phyloP scores from a whole-genome alignment of 1,140 invertebrate species.

The Sycobia sp. region DNA sequence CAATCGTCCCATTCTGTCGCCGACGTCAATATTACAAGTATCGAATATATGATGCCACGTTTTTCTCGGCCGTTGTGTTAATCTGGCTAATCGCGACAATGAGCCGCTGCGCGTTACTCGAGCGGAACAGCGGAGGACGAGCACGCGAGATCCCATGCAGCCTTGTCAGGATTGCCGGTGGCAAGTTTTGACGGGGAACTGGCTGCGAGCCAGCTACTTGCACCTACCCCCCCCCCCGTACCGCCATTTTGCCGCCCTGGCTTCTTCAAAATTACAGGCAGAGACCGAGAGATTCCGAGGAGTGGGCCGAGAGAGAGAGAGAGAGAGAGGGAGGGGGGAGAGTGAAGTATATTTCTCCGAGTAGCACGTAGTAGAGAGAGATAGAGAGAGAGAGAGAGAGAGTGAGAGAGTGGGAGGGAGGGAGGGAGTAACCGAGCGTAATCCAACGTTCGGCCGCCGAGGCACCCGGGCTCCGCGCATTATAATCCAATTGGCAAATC shows the following conservation, averaged over 20 bases:
- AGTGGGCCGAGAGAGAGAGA: neutral
- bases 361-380: no score
- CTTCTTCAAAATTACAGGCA: neutral
- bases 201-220: neutral
- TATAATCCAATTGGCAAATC: slow-evolving; percentile 55
- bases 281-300: neutral
- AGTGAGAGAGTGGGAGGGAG: no score
- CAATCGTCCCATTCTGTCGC: no score
- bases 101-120: no score
- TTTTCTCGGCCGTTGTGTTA: no score
- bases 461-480: neutral
- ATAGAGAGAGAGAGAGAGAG: no score
- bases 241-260: neutral
- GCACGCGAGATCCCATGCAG: no score
- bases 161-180: no score
- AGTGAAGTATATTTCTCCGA: slow-evolving; percentile 15
- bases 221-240: neutral
- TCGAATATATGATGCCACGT: no score
- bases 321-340: neutral
- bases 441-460: slow-evolving; percentile 14
- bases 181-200: slow-evolving; percentile 52
- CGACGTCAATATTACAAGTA: no score
- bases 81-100: no score
- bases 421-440: neutral
- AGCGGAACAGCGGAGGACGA: no score